Evolutionary conservation across 1,140 invertebrate species (phyloP).

Genomic region (Achroia grisella): DNA sequence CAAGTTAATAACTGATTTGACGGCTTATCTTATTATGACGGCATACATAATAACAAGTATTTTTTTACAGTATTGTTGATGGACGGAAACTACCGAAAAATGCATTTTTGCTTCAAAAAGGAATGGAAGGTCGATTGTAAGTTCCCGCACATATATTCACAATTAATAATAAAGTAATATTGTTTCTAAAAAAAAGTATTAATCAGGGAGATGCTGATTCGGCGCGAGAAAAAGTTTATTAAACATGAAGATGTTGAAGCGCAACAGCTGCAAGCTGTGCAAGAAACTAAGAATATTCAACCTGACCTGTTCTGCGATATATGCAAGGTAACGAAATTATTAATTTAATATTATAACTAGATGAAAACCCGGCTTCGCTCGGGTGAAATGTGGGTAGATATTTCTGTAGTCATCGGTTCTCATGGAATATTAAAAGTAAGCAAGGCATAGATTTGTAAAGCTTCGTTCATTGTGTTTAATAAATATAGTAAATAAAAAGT

Average conservation of each 20-base stretch:
- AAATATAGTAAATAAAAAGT: too few relatives aligned
- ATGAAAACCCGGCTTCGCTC: too few relatives aligned
- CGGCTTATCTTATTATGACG: too few relatives aligned
- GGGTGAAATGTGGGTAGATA: too few relatives aligned
- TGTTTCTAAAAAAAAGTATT: slow-evolving; percentile 1
- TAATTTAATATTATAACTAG: too few relatives aligned
- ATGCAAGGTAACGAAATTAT: slow-evolving; percentile 59
- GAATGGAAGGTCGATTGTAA: slow-evolving; percentile 44
- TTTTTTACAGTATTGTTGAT: slow-evolving; percentile 43
- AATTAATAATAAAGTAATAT: background rate
- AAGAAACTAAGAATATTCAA: slow-evolving; percentile 8
- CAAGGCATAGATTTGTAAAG: too few relatives aligned
- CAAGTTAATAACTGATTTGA: too few relatives aligned
- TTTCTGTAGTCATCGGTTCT: too few relatives aligned
- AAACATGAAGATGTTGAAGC: slow-evolving; percentile 17
- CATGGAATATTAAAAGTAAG: too few relatives aligned
- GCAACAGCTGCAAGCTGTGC: slow-evolving; percentile 1
- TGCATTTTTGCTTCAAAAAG: slow-evolving; percentile 31
- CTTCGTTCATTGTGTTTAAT: too few relatives aligned
- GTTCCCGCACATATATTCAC: slow-evolving; percentile 11
- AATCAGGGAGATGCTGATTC: slow-evolving; percentile 36
- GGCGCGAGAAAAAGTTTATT: slow-evolving; percentile 44
- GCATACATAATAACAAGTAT: background rate
- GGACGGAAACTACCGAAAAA: slow-evolving; percentile 46
- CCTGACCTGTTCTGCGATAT: slow-evolving; percentile 47